Base-by-base conservation (phyloP, 2,797 vertebrate species). In the Lepus oiostolus region DNA sequence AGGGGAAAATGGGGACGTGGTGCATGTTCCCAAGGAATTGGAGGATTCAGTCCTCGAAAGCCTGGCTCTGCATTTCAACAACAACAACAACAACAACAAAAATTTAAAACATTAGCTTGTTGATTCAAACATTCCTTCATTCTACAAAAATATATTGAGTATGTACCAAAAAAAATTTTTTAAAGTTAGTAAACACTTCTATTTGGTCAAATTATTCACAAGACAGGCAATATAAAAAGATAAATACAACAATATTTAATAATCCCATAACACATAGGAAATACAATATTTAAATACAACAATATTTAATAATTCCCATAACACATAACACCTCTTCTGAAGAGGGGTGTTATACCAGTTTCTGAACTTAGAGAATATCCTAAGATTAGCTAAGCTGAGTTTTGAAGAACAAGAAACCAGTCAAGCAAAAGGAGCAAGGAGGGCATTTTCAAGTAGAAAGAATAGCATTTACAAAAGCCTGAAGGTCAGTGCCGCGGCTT, bases 11-110 rank as follows among this genome's bases (percentile, higher is more conserved):
- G 99, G 71, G 98, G 98, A 26, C 99, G 97, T 93, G 98, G 98
- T 91, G 98, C 98, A 97, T 99, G 99, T 96, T 99, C 99, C 99
- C 99, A 99, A 95, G 99, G 97, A 96, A 99, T 98, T 92, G 98
- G 98, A 95, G 98, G 99, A 97, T 97, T 99, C 97, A 99, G 98
- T 97, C 98, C 98, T 94, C 99, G 99, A 98, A 99, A 99, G 96
- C 98, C 98, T 60, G 99, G 98, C 94, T 99, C 99, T 99, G 98
- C 89, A 97, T 98, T 98, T 97, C 96, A 98, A 97, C 8, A 47
- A 47, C 42, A 47, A 47, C 42, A 47, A 47, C 42, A 47, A 9
- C 8, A 9, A 42, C 1, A 47, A 35, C 92, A 89, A 97, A 97
- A 98, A 96, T 97, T 95, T 90, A 94, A 94, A 96, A 89, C 50